Conservation (phyloP, 2,113 vertebrate species). For the Semnornis frantzii region DNA sequence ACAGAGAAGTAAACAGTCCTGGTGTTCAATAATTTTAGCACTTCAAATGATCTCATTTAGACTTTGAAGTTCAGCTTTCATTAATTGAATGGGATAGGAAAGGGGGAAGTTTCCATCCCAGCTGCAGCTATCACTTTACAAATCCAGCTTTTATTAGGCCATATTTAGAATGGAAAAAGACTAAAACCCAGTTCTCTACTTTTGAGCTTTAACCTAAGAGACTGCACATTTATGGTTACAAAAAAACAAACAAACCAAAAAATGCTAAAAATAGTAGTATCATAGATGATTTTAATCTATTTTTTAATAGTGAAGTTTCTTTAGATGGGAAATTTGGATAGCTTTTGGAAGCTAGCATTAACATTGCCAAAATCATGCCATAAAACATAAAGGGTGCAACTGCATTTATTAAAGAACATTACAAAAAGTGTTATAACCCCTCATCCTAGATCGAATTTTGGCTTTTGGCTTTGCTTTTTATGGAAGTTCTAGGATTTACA, state of each 20-base stretch:
- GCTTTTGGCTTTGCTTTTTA: not conserved
- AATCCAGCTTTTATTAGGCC: not conserved
- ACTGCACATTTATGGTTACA: not conserved
- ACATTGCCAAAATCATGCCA: not conserved
- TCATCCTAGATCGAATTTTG: not conserved
- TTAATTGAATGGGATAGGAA: constrained; percentile 44
- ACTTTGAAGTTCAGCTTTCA: constrained; percentile 53
- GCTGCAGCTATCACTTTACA: constrained; percentile 3
- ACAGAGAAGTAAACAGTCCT: constrained; percentile 8
- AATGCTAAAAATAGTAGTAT: not conserved
- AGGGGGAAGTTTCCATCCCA: not conserved
- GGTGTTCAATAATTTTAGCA: constrained; percentile 64
- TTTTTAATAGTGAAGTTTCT: not conserved
- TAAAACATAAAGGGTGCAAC: not conserved
- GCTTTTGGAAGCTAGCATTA: not conserved
- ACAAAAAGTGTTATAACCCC: not conserved
- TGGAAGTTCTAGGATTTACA: not conserved
- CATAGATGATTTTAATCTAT: not conserved
- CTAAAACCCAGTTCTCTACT: not conserved
- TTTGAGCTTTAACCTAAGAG: not conserved
- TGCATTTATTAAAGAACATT: not conserved
- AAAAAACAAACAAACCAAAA: not conserved
- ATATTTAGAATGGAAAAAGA: not conserved
- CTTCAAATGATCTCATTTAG: constrained; percentile 49
- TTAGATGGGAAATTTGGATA: not conserved